Conservation (phyloP, 1,140 invertebrate genomes). For the Drosophila miranda region DNA sequence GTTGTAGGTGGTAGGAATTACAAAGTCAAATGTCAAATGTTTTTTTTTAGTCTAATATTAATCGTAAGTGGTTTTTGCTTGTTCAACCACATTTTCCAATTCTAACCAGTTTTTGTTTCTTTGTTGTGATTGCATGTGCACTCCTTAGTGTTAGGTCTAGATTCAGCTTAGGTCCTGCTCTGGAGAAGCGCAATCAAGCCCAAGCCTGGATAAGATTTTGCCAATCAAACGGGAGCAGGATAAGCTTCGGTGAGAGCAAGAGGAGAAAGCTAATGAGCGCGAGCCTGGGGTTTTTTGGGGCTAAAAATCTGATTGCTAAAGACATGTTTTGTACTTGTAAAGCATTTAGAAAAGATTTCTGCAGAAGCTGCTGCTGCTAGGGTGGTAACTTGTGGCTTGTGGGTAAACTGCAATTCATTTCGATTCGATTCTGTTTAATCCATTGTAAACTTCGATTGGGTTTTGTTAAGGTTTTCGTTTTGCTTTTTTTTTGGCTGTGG, state of each 20-base stretch:
- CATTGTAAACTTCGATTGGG: conserved; percentile 7
- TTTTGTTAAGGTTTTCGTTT: conserved; percentile 30
- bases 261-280: conserved; percentile 28
- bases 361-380: conserved; percentile 46
- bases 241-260: neutral
- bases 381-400: conserved; percentile 56
- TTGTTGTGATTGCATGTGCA: conserved; percentile 20
- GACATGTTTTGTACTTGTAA: conserved; percentile 43
- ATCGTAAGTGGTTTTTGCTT: too few species aligned
- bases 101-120: neutral
- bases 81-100: too few species aligned
- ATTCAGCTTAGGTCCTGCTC: conserved; percentile 20
- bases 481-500: conserved; percentile 62
- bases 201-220: neutral
- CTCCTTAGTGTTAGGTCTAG: conserved; percentile 15
- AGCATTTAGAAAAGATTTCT: conserved; percentile 43
- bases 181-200: conserved; percentile 13
- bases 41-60: neutral
- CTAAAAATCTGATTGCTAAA: conserved; percentile 27
- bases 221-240: neutral
- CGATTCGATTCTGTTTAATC: conserved; percentile 45
- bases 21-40: conserved; percentile 5
- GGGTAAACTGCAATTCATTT: conserved; percentile 48
- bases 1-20: too few species aligned
- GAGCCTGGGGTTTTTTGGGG: conserved; percentile 8